Evolutionary conservation across 2,888 invertebrate genomes (phyloP), one percentile per base, ranked within the genome.

Genomic region (Muscina levida): DNA sequence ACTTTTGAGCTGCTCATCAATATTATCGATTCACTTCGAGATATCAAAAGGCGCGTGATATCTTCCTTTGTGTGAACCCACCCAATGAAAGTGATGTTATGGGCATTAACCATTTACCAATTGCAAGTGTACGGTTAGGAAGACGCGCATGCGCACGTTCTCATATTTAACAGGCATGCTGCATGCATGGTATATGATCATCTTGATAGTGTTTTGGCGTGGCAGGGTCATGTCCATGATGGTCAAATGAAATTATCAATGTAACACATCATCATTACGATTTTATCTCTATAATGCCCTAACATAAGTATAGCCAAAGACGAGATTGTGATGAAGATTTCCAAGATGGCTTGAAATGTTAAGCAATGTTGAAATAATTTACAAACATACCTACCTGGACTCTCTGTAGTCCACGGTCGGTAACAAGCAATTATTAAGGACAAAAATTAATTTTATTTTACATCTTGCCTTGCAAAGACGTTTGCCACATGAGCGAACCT

Each of bases 201-300:
- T n/a, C 19, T 17, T 19, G 11, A 51, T 31, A 59, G 26, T 42
- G 37, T 2, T 57, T 15, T 59, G 57, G 24, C 11, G 59, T 26
- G 39, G 39, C 24, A 46, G 46, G 48, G 26, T 37, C 15, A 13
- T 24, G 26, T 42, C 26, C 19, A 19, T 31, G 8, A n/a, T 22
- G 53, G 51, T 51, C 22, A 53, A 13, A 68, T 22, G 24, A 44
- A 48, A 48, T 74, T 74, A 67, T 48, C 48, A 59, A 57, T 53
- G 48, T 42, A 57, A 48, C 74, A 67, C 67, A 67, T 74, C 57
- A 66, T 57, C 44, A 67, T 51, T 68, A 26, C 51, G 48, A 62
- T 37, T 39, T 15, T 39, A n/a, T n/a, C n/a, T n/a, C n/a, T n/a
- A n/a, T n/a, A n/a, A n/a, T n/a, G n/a, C n/a, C n/a, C n/a, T n/a